Conservation (phyloP, 53 echinoderm and acorn worm species). For the Echinometra lucunter region DNA sequence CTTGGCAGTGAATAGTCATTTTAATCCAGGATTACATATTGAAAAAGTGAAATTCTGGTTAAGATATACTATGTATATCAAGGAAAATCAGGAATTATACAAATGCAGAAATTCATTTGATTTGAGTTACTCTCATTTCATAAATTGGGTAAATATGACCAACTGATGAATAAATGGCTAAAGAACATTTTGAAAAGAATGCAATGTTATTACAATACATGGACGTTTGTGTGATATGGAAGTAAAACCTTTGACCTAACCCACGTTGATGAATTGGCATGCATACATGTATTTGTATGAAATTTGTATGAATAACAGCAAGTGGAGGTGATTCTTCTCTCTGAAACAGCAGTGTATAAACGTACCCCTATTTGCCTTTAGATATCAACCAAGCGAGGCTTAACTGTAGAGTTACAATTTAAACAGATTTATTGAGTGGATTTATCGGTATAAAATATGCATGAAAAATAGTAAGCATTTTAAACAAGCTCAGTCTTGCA, state of each 20-base stretch:
- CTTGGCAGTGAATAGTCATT: not conserved
- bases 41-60: not conserved
- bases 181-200: not conserved
- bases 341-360: not conserved
- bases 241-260: not conserved
- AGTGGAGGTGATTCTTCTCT: not conserved
- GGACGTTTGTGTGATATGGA: not conserved
- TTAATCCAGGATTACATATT: not conserved
- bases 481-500: not conserved
- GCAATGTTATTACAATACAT: not conserved
- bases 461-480: not conserved
- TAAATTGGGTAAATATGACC: not conserved
- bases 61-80: not conserved
- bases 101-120: not conserved
- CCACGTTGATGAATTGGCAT: not conserved
- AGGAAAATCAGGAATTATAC: not conserved
- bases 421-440: slow-evolving; percentile 1
- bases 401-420: not conserved
- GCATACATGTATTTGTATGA: not conserved
- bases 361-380: not conserved
- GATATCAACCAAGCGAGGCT: not conserved
- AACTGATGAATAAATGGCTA: not conserved
- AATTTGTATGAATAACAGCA: not conserved
- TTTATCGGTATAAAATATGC: not conserved
- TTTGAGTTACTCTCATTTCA: not conserved